phyloP scores from a whole-genome alignment of 2,797 vertebrate genomes.

The Lates japonicus region DNA sequence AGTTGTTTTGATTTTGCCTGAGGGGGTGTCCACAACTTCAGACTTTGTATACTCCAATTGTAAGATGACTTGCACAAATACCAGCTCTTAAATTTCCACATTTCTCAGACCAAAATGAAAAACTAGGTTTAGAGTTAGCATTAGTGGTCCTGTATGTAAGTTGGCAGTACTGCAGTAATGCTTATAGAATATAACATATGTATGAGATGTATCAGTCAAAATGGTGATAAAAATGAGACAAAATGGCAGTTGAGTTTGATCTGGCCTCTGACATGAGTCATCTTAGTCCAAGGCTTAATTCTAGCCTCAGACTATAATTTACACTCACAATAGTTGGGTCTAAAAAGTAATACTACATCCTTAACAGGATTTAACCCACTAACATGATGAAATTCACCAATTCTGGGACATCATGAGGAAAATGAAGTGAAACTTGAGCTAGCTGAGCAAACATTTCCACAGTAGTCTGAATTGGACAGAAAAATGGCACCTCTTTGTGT shows the following conservation, averaged over 20 bases:
- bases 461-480: background rate
- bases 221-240: too few species aligned
- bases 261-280: too few species aligned
- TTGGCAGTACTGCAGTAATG: background rate
- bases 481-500: background rate
- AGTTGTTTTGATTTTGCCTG: too few species aligned
- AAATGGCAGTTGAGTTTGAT: too few species aligned
- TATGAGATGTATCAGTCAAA: too few species aligned
- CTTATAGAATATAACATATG: too few species aligned
- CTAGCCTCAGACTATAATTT: too few species aligned
- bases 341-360: background rate
- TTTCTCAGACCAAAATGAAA: background rate
- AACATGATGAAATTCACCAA: background rate
- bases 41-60: background rate
- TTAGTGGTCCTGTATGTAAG: too few species aligned
- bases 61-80: background rate
- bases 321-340: background rate
- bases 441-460: constrained; percentile 11
- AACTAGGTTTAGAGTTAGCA: background rate
- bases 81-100: background rate
- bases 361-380: background rate
- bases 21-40: too few species aligned
- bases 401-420: background rate
- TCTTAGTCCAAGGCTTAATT: too few species aligned
- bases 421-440: background rate